Conservation (phyloP, 2,797 vertebrate genomes). For the Neosilurus hyrtlii region DNA sequence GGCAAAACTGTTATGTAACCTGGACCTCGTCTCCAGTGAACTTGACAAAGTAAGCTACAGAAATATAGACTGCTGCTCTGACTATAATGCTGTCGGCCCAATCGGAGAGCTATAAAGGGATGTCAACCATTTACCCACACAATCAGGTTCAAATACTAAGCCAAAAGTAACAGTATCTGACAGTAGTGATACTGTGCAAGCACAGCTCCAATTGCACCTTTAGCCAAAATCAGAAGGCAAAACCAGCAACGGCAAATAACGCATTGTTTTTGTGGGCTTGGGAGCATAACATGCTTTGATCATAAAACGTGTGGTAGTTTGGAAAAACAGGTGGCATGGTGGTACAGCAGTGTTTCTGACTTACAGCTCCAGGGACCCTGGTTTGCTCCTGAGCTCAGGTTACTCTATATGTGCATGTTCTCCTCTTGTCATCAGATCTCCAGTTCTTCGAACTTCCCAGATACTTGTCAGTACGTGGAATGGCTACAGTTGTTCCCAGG, state of each 20-base stretch:
- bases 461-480: background rate
- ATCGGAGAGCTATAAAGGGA: background rate
- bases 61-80: conserved; percentile 11
- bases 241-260: background rate
- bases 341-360: background rate
- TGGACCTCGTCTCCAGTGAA: conserved; percentile 15
- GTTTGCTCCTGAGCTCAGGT: background rate
- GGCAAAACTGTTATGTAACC: conserved; percentile 60
- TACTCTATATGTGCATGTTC: background rate
- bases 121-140: background rate
- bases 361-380: too few relatives aligned
- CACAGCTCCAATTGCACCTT: background rate
- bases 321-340: background rate
- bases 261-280: background rate
- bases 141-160: background rate
- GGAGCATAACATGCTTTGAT: background rate
- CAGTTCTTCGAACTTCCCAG: background rate
- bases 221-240: background rate
- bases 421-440: background rate
- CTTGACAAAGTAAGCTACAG: conserved; percentile 13
- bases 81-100: background rate
- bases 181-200: background rate
- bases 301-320: background rate
- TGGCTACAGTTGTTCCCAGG: too few relatives aligned
- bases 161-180: background rate